A percentile compares a stretch with the other conserved stretches of the same genome.
phyloP scores from a whole-genome alignment of 2,113 vertebrate species.

The Callorhinus ursinus region DNA sequence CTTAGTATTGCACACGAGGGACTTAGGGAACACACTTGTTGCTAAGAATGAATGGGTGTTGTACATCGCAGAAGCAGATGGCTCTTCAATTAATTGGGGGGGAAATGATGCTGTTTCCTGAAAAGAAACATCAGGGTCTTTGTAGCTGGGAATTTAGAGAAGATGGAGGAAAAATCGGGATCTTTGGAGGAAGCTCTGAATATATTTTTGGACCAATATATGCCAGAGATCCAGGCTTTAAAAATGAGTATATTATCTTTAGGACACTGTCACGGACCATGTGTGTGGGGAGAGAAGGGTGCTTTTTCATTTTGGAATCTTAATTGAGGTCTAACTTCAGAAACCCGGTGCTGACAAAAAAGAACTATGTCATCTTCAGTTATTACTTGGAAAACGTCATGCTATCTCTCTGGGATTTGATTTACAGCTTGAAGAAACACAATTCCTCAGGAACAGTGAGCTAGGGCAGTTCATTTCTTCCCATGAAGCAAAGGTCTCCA shows the following conservation, averaged over 20 bases:
- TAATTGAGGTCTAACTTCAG: slow-evolving; percentile 84
- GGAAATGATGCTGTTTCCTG: slow-evolving; percentile 29
- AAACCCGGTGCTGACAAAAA: slow-evolving; percentile 73
- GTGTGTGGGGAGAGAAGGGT: background rate
- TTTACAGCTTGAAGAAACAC: slow-evolving; percentile 83
- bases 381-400: slow-evolving; percentile 81
- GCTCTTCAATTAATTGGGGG: slow-evolving; percentile 78
- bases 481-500: slow-evolving; percentile 85
- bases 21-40: slow-evolving; percentile 75
- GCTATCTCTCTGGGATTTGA: slow-evolving; percentile 82
- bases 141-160: slow-evolving; percentile 67
- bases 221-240: slow-evolving; percentile 43
- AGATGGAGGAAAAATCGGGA: slow-evolving; percentile 67
- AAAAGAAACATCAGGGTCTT: slow-evolving; percentile 68
- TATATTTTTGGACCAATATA: slow-evolving; percentile 62
- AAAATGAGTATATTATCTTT: slow-evolving; percentile 71
- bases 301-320: slow-evolving; percentile 80
- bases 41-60: slow-evolving; percentile 68
- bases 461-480: slow-evolving; percentile 80
- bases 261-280: slow-evolving; percentile 43
- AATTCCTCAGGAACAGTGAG: slow-evolving; percentile 79
- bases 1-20: slow-evolving; percentile 7
- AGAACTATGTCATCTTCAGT: slow-evolving; percentile 71
- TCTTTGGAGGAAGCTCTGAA: slow-evolving; percentile 60
- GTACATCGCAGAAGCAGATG: slow-evolving; percentile 59